Conservation (phyloP, 1,140 invertebrate species). For the Drosophila funebris region DNA sequence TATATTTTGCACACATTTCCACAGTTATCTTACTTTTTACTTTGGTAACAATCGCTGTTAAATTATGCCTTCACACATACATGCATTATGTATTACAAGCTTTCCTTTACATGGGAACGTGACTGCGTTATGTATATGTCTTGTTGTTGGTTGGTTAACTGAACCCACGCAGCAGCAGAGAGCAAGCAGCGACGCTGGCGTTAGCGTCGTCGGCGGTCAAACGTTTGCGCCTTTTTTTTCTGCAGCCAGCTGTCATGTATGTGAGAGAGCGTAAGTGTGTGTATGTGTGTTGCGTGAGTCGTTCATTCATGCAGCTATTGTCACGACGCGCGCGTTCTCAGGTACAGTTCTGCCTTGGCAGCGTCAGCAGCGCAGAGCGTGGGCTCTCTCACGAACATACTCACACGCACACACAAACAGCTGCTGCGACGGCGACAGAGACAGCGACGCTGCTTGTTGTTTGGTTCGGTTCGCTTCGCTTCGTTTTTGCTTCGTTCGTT, state of each 20-base stretch:
- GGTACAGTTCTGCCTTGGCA: slow-evolving; percentile 66
- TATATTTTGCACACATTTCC: slow-evolving; percentile 64
- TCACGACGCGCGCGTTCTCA: slow-evolving; percentile 62
- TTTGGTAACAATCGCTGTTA: slow-evolving; percentile 68
- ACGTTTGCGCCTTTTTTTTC: slow-evolving; percentile 68
- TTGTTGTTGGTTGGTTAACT: slow-evolving; percentile 64
- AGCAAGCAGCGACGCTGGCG: slow-evolving; percentile 38
- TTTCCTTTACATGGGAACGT: slow-evolving; percentile 68
- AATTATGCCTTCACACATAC: slow-evolving; percentile 34
- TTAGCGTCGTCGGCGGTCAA: slow-evolving; percentile 38
- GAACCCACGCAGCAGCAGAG: slow-evolving; percentile 61
- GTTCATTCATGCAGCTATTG: slow-evolving; percentile 74
- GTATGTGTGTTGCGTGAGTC: slow-evolving; percentile 40
- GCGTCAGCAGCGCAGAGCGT: slow-evolving; percentile 24
- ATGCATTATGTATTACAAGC: slow-evolving; percentile 46
- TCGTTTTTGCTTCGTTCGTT: slow-evolving; percentile 30
- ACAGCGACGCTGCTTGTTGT: neutral
- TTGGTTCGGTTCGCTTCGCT: slow-evolving; percentile 19
- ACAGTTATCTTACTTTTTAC: slow-evolving; percentile 61
- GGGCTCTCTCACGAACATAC: slow-evolving; percentile 9
- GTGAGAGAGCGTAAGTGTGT: slow-evolving; percentile 31
- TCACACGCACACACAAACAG: slow-evolving; percentile 9
- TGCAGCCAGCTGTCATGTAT: slow-evolving; percentile 58
- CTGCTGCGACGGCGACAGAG: slow-evolving; percentile 21
- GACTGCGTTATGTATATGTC: slow-evolving; percentile 59